Evolutionary conservation across 2,797 vertebrate species (phyloP).

Genomic region (Sarcoramphus papa): DNA sequence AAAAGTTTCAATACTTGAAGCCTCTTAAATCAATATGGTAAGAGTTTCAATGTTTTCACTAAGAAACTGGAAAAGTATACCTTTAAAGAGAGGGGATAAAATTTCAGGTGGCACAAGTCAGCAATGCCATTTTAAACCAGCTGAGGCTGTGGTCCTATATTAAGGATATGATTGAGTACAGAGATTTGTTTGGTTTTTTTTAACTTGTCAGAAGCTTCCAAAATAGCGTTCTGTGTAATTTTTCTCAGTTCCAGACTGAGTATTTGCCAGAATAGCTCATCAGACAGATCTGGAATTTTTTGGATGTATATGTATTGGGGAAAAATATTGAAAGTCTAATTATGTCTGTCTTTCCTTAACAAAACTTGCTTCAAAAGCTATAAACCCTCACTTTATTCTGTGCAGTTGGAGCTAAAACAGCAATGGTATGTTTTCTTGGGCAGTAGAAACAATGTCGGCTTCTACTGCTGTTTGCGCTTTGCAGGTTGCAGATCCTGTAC

Average conservation of each 20-base stretch:
- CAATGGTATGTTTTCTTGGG: background rate
- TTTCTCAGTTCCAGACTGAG: background rate
- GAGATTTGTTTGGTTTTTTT: background rate
- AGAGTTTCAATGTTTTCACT: background rate
- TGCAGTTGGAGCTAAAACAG: background rate
- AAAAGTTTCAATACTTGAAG: background rate
- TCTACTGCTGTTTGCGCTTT: background rate
- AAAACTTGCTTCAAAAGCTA: background rate
- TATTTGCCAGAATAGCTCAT: background rate
- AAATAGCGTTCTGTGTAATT: background rate
- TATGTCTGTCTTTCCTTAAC: background rate
- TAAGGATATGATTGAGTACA: background rate
- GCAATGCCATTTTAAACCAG: background rate
- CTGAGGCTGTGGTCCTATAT: background rate
- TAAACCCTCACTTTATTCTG: background rate
- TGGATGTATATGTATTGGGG: background rate
- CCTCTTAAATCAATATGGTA: background rate
- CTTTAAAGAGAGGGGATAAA: background rate
- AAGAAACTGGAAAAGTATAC: background rate
- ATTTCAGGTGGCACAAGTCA: background rate
- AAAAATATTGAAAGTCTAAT: background rate
- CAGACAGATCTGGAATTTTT: background rate
- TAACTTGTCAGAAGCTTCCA: background rate
- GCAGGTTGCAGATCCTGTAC: too few species aligned
- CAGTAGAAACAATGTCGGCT: rapidly evolving